phyloP scores from a whole-genome alignment of 2,888 invertebrate species.

The Leptopterna dolabrata region DNA sequence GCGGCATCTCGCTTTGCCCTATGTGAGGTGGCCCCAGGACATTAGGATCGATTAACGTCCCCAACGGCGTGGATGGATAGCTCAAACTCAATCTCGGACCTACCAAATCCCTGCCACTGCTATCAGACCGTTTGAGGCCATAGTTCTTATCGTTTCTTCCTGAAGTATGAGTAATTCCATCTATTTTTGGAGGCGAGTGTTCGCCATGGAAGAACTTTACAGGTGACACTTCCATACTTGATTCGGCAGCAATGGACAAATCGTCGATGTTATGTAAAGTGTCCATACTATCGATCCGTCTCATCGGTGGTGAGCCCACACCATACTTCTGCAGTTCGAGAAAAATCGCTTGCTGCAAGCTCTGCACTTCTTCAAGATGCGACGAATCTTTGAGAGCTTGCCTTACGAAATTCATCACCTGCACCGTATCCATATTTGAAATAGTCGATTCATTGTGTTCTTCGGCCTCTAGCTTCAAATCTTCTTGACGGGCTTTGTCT shows the following conservation, averaged over 20 bases:
- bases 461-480: neutral
- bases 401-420: conserved; percentile 53
- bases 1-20: conserved; percentile 34
- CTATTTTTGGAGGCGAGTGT: neutral
- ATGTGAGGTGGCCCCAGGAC: neutral
- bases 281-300: conserved; percentile 21
- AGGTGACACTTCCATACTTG: conserved; percentile 37
- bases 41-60: neutral
- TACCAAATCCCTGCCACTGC: neutral
- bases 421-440: conserved; percentile 28
- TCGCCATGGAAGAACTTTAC: conserved; percentile 1
- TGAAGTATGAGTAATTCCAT: too few species aligned
- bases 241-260: conserved; percentile 19
- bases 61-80: neutral
- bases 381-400: conserved; percentile 46
- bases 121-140: neutral
- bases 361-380: conserved; percentile 54
- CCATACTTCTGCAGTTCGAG: conserved; percentile 40
- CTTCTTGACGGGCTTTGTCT: neutral
- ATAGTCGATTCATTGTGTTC: neutral
- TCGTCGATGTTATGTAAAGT: conserved; percentile 51
- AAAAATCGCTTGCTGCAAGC: conserved; percentile 37
- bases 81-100: conserved; percentile 28
- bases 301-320: neutral
- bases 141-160: neutral